Conservation (phyloP, 64 coral and sea anemone species). For the Trachythela sp. region DNA sequence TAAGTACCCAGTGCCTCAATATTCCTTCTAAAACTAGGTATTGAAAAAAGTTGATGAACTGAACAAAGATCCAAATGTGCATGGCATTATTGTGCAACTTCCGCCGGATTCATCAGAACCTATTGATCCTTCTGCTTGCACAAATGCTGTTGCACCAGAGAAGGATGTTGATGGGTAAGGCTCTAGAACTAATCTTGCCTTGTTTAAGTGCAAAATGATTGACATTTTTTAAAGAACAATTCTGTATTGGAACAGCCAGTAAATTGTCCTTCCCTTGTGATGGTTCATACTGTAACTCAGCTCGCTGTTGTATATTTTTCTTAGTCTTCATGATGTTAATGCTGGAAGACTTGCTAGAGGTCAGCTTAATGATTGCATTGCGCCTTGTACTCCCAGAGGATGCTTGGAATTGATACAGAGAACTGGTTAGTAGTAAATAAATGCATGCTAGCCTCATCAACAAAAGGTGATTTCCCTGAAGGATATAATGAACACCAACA, state of each 20-base stretch:
- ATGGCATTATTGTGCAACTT: conserved; percentile 96
- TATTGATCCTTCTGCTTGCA: conserved; percentile 81
- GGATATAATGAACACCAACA: too few relatives aligned
- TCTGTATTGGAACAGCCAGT: too few relatives aligned
- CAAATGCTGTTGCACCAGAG: conserved; percentile 91
- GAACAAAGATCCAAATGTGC: conserved; percentile 78
- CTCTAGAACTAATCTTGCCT: not conserved
- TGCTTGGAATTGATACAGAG: conserved; percentile 93
- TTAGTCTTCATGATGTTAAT: conserved; percentile 87
- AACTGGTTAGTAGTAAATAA: conserved; percentile 46
- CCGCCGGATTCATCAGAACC: conserved; percentile 90
- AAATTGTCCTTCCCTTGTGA: too few relatives aligned
- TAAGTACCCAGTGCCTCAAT: too few relatives aligned
- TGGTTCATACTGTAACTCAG: too few relatives aligned
- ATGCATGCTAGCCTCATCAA: not conserved
- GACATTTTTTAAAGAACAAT: too few relatives aligned
- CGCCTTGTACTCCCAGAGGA: conserved; percentile 87
- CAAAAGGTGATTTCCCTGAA: too few relatives aligned
- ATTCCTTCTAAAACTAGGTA: conserved; percentile 41
- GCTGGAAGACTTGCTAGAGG: conserved; percentile 87
- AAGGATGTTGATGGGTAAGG: conserved; percentile 99
- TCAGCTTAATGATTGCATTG: conserved; percentile 81
- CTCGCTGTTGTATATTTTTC: not conserved
- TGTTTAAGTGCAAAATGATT: too few relatives aligned
- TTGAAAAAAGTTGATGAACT: conserved; percentile 76